Evolutionary conservation across 2,797 vertebrate species (phyloP), one percentile per base, ranked within the genome.

Genomic region (Kryptopterus vitreolus): DNA sequence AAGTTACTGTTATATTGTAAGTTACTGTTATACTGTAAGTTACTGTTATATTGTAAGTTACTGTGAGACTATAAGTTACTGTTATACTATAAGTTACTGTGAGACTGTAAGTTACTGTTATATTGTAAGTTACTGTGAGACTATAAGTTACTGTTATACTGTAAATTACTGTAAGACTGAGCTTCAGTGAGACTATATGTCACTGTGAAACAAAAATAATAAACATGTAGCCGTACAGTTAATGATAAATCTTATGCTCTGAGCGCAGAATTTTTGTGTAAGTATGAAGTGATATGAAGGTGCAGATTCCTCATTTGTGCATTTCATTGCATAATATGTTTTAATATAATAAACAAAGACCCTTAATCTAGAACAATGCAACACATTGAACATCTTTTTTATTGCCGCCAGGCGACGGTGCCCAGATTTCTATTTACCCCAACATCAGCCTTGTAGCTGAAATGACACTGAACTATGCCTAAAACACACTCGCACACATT

Each of bases 401-500:
- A 59, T 52, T 79, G 46, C 61, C 35, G 29, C 35, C 31, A 65
- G 31, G n/a, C 55, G 31, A 66, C 55, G 12, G 7, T 66, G 76
- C 20, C 75, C 20, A 66, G 62, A 77, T 68, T 62, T 71, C 29
- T 50, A 53, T 59, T 61, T 48, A 31, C 46, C 10, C 22, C 53
- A 71, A 35, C 55, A 79, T 79, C 57, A 79, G 20, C 29, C 22
- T 61, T 59, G 38, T 78, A 48, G 66, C 29, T 24, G 46, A 26
- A 29, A 72, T 70, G 72, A 74, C 70, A 73, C 57, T 48, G 48
- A 71, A 50, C 77, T 71, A 35, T 71, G 31, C 38, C 33, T 61
- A 33, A 71, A 58, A 71, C 55, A 65, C 50, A 73, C 46, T 15
- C 26, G 16, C 57, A 48, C 53, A 55, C 65, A 62, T 18, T 52